Base-by-base conservation (phyloP, 1,140 invertebrate genomes). In the Augochlora pura region DNA sequence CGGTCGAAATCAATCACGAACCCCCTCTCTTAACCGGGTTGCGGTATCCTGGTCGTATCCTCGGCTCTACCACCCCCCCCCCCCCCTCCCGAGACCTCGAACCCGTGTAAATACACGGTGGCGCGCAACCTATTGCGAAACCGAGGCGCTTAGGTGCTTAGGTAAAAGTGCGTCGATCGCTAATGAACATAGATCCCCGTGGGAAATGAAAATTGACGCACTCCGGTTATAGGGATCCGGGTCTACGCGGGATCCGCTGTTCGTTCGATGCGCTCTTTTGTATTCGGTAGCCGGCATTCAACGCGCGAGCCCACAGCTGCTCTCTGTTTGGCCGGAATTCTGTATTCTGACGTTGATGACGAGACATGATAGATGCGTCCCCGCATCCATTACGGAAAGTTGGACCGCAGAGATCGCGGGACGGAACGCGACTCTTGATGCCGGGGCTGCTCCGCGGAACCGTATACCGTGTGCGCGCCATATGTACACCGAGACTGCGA, bases 311-410 rank as follows among this genome's bases (percentile, higher is more conserved):
- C 82, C 64, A 77, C 70, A 60, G 70, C 68, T 63, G 38, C 12
- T 7, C 65, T 62, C 70, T 73, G 81, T 80, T 86, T 79, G 80
- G 75, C 65, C 73, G 46, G 73, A 68, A 80, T 84, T 86, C 82
- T 84, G 85, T 71, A 80, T 84, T 86, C 82, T 84, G 85, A 84
- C 85, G 67, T 81, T 82, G 85, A 85, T 85, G 85, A 82, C 71
- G 82, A 66, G 62, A 59, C 39, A 78, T 74, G 83, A 83, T 78
- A 78, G 70, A 81, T 81, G 80, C 67, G 54, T 66, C 54, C 54
- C 81, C 63, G 81, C 54, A 81, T 83, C 81, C 78, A 81, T 83
- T 83, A 82, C 54, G 49, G 52, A 77, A 70, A 77, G 65, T 77
- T 70, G 66, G 54, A 70, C 27, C 42, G 23, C 25, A 21, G 75